Evolutionary conservation across 2,113 vertebrate genomes (phyloP).

Genomic region (Peromyscus californicus): DNA sequence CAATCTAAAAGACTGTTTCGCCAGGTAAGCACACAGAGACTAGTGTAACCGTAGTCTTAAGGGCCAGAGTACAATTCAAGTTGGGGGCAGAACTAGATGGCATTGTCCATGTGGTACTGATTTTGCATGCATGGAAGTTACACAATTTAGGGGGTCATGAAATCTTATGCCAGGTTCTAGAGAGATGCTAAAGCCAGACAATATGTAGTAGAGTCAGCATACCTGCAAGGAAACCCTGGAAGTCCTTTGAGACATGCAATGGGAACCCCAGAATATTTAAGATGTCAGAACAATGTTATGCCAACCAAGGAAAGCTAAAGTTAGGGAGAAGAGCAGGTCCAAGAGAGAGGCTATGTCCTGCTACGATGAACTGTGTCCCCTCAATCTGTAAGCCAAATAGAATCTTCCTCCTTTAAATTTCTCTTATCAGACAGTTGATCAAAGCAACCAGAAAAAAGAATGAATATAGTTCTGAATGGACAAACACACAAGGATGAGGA

Average conservation of each 20-base stretch:
- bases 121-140: not conserved
- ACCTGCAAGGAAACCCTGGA: not conserved
- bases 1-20: not conserved
- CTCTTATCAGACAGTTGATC: not conserved
- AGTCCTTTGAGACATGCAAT: no score
- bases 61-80: not conserved
- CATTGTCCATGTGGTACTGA: not conserved
- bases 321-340: not conserved
- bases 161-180: not conserved
- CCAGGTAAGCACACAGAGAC: not conserved
- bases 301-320: not conserved
- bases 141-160: not conserved
- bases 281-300: not conserved
- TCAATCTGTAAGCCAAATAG: not conserved
- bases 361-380: not conserved
- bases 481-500: not conserved
- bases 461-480: no score
- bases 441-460: not conserved
- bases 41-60: not conserved
- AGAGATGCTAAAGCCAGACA: not conserved
- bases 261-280: not conserved
- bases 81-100: not conserved
- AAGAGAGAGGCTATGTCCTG: not conserved
- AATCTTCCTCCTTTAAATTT: not conserved
- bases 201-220: no score